Percentiles rank a stretch among this genome's conserved stretches.
phyloP scores from a whole-genome alignment of 2,797 vertebrate species.

The Molothrus aeneus region DNA sequence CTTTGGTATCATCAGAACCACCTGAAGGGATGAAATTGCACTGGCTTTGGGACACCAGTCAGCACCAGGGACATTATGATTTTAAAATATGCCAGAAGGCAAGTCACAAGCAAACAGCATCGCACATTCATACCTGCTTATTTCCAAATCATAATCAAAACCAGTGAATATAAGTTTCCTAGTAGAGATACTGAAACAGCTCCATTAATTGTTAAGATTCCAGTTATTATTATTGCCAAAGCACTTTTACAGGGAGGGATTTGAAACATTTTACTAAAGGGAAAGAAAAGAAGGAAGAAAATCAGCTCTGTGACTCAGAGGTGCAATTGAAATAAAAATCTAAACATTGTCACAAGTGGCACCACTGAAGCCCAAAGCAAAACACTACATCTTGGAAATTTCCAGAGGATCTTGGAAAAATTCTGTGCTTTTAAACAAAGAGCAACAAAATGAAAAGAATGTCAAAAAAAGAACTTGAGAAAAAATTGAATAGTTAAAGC shows the following conservation, averaged over 20 bases:
- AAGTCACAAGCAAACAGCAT: not conserved
- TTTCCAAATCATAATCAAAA: constrained; percentile 21
- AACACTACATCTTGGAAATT: not conserved
- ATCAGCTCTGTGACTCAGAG: not conserved
- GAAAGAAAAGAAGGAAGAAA: constrained; percentile 2
- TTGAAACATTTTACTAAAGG: not conserved
- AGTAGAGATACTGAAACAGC: not conserved
- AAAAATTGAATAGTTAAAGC: not conserved
- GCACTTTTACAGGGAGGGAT: not conserved
- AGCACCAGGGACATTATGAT: not conserved
- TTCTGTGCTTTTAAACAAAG: not conserved
- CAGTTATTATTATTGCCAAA: not conserved
- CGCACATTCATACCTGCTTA: not conserved
- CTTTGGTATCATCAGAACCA: constrained; percentile 40
- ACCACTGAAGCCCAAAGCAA: constrained; percentile 14
- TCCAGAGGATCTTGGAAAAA: constrained; percentile 5
- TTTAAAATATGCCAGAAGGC: constrained; percentile 18
- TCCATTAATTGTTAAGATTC: not conserved
- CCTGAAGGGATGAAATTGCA: constrained; percentile 40
- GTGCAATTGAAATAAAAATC: constrained; percentile 33
- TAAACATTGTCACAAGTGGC: constrained; percentile 18
- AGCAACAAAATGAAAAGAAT: not conserved
- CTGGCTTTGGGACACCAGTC: not conserved
- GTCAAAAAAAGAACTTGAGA: not conserved
- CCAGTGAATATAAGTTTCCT: not conserved